Evolutionary conservation across 2,888 invertebrate species (phyloP).

Genomic region (Cephus pulcher): DNA sequence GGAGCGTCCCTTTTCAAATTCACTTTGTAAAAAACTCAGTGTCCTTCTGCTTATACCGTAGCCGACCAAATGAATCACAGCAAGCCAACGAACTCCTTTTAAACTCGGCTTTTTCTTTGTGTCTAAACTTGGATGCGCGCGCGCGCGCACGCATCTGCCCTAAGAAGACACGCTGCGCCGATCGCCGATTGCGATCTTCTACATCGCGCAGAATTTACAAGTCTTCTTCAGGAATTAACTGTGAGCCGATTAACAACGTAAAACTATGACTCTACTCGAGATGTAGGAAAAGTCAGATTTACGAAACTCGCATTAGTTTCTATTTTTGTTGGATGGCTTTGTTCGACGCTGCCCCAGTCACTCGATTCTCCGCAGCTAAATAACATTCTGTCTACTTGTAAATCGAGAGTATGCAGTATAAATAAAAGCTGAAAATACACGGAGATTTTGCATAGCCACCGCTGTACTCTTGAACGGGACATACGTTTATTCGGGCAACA

Average conservation of each 20-base stretch:
- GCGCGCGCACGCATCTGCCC: background rate
- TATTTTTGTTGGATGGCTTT: background rate
- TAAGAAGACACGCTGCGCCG: constrained; percentile 6
- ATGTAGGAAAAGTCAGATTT: background rate
- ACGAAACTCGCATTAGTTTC: background rate
- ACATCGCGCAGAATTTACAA: background rate
- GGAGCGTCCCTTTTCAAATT: background rate
- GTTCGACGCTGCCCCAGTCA: background rate
- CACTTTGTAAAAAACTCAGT: background rate
- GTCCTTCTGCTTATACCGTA: constrained; percentile 11
- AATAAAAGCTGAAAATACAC: background rate
- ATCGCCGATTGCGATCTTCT: background rate
- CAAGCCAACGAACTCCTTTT: constrained; percentile 56
- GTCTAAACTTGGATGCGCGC: constrained; percentile 33
- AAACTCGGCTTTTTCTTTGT: constrained; percentile 45
- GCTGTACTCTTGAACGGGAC: background rate
- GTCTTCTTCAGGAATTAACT: background rate
- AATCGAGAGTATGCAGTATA: background rate
- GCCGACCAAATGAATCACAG: constrained; percentile 38
- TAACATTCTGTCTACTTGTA: background rate
- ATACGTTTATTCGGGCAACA: background rate
- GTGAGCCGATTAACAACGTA: background rate
- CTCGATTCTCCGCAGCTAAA: background rate
- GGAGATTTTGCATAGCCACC: background rate
- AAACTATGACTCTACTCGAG: background rate